Evolutionary conservation across 2,113 vertebrate genomes (phyloP).

Genomic region (Ibidorhyncha struthersii): DNA sequence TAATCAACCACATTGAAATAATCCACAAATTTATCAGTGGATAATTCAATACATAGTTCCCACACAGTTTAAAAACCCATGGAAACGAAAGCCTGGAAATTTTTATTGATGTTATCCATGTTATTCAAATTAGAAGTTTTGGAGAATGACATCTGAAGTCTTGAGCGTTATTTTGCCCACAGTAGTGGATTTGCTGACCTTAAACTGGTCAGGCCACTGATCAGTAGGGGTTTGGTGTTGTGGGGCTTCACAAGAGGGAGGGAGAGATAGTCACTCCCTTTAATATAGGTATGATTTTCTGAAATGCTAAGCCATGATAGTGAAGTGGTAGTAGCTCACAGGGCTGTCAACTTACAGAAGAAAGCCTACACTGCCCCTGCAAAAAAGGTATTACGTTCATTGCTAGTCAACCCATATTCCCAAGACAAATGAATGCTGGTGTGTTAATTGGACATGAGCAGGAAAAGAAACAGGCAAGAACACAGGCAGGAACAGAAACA

Average conservation of each 20-base stretch:
- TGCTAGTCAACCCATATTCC: background rate
- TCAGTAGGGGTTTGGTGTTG: background rate
- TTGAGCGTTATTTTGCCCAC: background rate
- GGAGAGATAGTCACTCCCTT: background rate
- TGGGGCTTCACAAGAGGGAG: background rate
- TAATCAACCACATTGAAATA: background rate
- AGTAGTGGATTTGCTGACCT: background rate
- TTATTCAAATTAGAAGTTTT: background rate
- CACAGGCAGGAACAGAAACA: background rate
- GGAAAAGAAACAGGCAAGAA: background rate
- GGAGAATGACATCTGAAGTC: background rate
- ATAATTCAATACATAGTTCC: background rate
- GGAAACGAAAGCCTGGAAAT: background rate
- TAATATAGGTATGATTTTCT: background rate
- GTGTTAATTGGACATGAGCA: background rate
- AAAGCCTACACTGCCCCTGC: background rate
- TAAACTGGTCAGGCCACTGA: background rate
- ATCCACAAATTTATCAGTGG: background rate
- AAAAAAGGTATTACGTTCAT: background rate
- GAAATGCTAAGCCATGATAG: background rate
- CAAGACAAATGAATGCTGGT: background rate
- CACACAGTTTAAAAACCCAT: background rate
- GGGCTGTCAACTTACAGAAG: background rate
- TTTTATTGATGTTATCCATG: rapidly evolving
- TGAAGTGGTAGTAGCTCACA: background rate